Percentiles rank a stretch among this genome's conserved stretches.
phyloP scores from a whole-genome alignment of 2,113 vertebrate species.

The Malurus cyaneus region DNA sequence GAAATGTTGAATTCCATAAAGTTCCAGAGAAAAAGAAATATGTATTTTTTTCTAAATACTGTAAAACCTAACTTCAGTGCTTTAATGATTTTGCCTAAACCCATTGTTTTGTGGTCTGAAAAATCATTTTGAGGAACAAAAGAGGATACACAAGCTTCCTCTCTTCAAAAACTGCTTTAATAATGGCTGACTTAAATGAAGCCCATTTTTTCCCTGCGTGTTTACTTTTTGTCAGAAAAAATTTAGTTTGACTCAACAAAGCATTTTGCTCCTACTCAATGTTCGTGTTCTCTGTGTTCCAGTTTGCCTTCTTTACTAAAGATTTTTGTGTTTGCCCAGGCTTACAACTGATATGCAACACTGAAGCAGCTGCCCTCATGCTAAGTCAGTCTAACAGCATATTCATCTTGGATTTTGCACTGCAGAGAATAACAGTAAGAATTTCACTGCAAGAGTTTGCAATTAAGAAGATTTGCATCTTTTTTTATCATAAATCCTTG shows the following conservation, averaged over 20 bases:
- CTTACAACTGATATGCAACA: background rate
- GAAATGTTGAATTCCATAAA: background rate
- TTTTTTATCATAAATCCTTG: background rate
- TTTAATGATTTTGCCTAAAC: background rate
- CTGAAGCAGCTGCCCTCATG: background rate
- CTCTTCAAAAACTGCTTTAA: background rate
- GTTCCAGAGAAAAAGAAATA: background rate
- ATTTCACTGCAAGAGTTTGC: background rate
- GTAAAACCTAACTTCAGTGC: background rate
- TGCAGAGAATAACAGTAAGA: background rate
- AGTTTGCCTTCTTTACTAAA: background rate
- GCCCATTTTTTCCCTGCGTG: accelerated
- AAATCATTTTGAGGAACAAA: background rate
- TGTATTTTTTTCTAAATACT: background rate
- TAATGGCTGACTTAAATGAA: background rate
- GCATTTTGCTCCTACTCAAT: background rate
- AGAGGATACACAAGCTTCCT: background rate
- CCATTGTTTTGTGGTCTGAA: background rate
- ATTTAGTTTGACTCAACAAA: background rate
- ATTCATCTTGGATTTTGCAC: background rate
- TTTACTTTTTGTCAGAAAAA: background rate
- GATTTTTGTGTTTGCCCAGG: background rate
- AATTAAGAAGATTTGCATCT: background rate
- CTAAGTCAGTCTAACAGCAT: background rate
- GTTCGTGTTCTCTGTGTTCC: background rate